Conservation (phyloP, 2,797 vertebrate genomes). For the Tokudaia tokunoshimensis region DNA sequence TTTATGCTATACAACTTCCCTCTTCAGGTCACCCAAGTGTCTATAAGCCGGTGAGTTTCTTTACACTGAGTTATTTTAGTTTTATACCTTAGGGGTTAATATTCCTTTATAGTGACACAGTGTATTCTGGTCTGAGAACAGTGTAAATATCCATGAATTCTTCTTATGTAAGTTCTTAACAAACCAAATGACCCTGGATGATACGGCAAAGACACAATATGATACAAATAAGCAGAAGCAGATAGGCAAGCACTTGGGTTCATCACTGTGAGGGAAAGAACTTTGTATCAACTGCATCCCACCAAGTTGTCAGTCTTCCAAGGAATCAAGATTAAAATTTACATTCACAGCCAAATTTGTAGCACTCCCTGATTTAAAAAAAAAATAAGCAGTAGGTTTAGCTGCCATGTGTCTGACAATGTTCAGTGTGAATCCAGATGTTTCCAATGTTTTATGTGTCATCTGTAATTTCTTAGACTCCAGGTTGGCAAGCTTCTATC, state of each 20-base stretch:
- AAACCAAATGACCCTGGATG: not conserved
- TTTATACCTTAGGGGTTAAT: not conserved
- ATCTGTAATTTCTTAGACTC: constrained; percentile 42
- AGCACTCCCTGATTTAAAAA: not conserved
- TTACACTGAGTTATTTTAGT: not conserved
- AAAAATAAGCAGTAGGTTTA: not conserved
- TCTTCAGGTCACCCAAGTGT: not conserved
- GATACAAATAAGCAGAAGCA: not conserved
- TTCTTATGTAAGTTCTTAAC: not conserved
- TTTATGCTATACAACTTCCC: not conserved
- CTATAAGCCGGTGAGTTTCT: not conserved
- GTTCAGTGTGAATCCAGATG: constrained; percentile 29
- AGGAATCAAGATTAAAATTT: constrained; percentile 51
- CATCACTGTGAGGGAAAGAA: not conserved
- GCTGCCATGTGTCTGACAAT: constrained; percentile 28
- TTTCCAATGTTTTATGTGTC: not conserved
- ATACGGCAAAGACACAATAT: not conserved
- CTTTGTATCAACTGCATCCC: not conserved
- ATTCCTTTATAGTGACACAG: not conserved
- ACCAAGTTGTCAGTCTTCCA: constrained; percentile 27
- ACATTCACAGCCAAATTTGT: not conserved
- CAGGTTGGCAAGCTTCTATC: not conserved
- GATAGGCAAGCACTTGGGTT: not conserved
- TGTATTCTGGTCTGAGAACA: not conserved
- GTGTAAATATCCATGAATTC: not conserved